Evolutionary conservation across 2,888 invertebrate genomes (phyloP), one percentile per base, ranked within the genome.

Genomic region (Hoplodrina ambigua): DNA sequence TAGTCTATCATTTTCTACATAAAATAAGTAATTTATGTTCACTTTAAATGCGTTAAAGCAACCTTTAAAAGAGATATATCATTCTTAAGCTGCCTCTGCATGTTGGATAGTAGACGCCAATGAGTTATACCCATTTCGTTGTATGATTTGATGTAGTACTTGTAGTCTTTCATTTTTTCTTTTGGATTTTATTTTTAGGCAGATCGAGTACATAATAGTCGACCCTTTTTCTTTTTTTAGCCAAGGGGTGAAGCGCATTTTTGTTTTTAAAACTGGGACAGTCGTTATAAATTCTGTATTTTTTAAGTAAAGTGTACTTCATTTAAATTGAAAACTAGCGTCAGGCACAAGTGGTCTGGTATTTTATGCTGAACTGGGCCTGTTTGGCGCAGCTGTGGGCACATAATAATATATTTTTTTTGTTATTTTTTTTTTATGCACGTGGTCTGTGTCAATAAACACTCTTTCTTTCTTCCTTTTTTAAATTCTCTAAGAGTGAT

Each of bases 1-100:
- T 79, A 67, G 80, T 79, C 7, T 62, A 78, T 78, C 78, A 71
- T 71, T 61, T 60, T 54, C 5, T 53, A 59, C 33, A 57, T 50
- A 56, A 72, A 60, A 68, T 56, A 60, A 71, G 52, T 75, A 71
- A 78, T 79, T 75, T 80, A 78, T 79, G 75, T 63, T 55, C 57
- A 67, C 44, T 79, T 78, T 54, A 62, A 64, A 75, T 64, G 63
- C 71, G 25, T 50, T 75, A 75, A 55, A 75, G 67, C 72, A 68
- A 58, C 67, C 75, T 80, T 78, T 78, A 67, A 58, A 52, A 53
- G 25, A 53, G n/a, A 75, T 78, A 71, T 60, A 71, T 78, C 80
- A 75, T 79, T 71, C 66, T 71, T 78, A 76, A 77, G 57, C n/a
- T 54, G 68, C 44, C 49, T 30, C 41, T 61, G 20, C 30, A 49